A percentile compares a stretch with the other conserved stretches of the same genome.
These are phyloP conservation scores for Proales similis DNA, from an alignment of 1,140 invertebrate genomes.

Conservation along the genomic window DNA sequence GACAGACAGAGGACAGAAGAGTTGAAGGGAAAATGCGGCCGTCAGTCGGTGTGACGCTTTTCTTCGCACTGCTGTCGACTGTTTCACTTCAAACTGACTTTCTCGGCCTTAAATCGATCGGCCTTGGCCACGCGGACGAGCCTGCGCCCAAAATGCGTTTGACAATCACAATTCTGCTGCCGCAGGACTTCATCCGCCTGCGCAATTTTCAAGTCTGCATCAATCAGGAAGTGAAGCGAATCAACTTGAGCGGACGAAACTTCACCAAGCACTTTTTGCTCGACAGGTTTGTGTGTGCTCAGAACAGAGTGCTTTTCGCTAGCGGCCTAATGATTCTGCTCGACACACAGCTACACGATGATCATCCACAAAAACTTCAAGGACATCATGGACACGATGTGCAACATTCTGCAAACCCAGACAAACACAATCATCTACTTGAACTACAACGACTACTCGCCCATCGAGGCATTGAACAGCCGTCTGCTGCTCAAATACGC, in stretches of 20 bases:
- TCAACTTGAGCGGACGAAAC: slow-evolving; percentile 14
- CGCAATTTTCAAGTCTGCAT: slow-evolving; percentile 37
- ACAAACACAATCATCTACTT: slow-evolving; percentile 24
- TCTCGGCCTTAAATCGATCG: no score
- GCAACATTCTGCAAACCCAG: slow-evolving; percentile 22
- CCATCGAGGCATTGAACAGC: slow-evolving; percentile 30
- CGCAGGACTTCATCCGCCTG: slow-evolving; percentile 29
- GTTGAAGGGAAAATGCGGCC: no score
- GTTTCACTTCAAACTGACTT: no score
- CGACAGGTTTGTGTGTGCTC: slow-evolving; percentile 9
- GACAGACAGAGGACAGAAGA: no score
- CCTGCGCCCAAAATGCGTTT: no score
- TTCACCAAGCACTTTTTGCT: slow-evolving; percentile 31
- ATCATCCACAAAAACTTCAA: slow-evolving; percentile 36
- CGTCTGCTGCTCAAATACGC: slow-evolving; percentile 27
- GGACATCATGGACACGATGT: slow-evolving; percentile 28
- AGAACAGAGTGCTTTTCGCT: not conserved
- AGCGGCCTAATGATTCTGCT: not conserved
- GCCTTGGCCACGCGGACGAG: no score
- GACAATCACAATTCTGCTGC: slow-evolving; percentile 29
- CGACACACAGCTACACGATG: slow-evolving; percentile 31
- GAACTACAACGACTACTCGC: slow-evolving; percentile 34
- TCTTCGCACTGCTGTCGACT: no score
- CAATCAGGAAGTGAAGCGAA: slow-evolving; percentile 33
- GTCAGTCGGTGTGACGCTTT: no score